Conservation (phyloP, 2,113 vertebrate genomes). For the Solea solea region DNA sequence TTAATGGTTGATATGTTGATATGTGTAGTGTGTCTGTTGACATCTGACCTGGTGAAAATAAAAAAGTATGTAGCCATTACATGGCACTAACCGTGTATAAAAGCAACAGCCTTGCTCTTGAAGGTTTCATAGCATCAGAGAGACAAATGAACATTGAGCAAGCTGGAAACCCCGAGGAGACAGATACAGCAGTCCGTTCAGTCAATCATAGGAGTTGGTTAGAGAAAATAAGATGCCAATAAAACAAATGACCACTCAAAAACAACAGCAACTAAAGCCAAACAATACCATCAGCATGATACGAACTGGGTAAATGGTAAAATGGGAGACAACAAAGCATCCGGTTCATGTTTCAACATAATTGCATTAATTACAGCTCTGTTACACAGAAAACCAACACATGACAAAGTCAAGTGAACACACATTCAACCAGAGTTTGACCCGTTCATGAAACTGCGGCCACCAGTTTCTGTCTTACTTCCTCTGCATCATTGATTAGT, state of each 20-base stretch:
- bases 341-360: not conserved
- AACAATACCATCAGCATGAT: not conserved
- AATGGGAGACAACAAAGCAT: not conserved
- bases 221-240: slow-evolving; percentile 26
- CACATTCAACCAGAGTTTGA: slow-evolving; percentile 1
- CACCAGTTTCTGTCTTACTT: not conserved
- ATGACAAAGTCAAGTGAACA: not conserved
- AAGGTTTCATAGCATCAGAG: slow-evolving; percentile 21
- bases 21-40: slow-evolving; percentile 12
- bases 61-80: slow-evolving; percentile 7
- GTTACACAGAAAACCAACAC: not conserved
- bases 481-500: not conserved
- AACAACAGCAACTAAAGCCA: slow-evolving; percentile 1
- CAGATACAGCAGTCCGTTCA: slow-evolving; percentile 30
- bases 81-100: not conserved
- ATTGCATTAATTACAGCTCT: not conserved
- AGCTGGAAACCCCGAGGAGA: slow-evolving; percentile 9
- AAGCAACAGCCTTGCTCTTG: slow-evolving; percentile 7
- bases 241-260: not conserved
- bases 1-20: slow-evolving; percentile 7
- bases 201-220: slow-evolving; percentile 40
- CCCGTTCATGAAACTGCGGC: not conserved
- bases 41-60: slow-evolving; percentile 12
- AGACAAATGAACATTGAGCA: slow-evolving; percentile 28
- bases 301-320: not conserved